Percentiles rank a stretch among this genome's conserved stretches.
Conservation (phyloP, 2,888 invertebrate genomes). For the Resseliella maxima region DNA sequence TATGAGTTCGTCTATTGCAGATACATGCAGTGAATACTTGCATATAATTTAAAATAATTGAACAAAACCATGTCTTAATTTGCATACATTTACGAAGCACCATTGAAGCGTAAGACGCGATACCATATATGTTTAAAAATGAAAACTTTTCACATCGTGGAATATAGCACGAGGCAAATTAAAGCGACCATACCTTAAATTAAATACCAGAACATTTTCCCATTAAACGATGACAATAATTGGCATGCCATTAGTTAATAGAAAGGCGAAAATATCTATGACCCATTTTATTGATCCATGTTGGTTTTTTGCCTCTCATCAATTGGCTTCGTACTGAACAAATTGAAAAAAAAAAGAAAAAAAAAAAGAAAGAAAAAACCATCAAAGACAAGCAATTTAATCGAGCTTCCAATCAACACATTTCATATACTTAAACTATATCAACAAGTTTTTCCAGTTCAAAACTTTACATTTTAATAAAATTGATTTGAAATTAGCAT, state of each 20-base stretch:
- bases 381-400: neutral
- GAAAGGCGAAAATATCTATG: neutral
- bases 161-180: neutral
- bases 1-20: neutral
- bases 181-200: conserved; percentile 8
- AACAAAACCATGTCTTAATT: conserved; percentile 48
- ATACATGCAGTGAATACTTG: conserved; percentile 34
- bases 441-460: neutral
- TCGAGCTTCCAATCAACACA: too few relatives aligned
- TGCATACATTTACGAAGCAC: conserved; percentile 27
- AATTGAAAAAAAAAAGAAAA: neutral
- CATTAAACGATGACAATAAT: conserved; percentile 35
- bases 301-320: neutral
- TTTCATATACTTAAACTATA: neutral
- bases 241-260: neutral
- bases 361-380: neutral
- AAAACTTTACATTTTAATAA: neutral
- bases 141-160: neutral
- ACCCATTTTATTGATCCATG: neutral
- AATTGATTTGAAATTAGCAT: neutral
- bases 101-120: neutral
- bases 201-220: neutral
- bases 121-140: neutral
- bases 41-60: conserved; percentile 48
- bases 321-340: neutral